phyloP scores from a whole-genome alignment of 2,888 invertebrate genomes.

The Tolmerus cingulatus region DNA sequence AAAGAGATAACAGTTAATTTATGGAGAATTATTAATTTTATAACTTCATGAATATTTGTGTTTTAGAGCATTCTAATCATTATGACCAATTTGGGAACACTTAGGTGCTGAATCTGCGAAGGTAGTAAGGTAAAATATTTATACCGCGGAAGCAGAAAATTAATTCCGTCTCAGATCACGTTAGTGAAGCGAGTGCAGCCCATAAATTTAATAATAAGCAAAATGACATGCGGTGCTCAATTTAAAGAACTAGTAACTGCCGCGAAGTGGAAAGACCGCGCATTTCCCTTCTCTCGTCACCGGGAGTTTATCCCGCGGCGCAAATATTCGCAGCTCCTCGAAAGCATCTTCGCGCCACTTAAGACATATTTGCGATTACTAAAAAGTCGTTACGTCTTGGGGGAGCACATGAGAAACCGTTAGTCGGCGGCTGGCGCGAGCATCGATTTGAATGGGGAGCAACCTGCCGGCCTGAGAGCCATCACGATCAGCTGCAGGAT shows the following conservation, averaged over 20 bases:
- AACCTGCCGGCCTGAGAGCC: slow-evolving; percentile 28
- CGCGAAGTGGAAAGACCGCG: not conserved
- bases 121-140: not conserved
- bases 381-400: slow-evolving; percentile 2
- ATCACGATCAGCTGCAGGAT: slow-evolving; percentile 12
- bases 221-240: not conserved
- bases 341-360: not conserved
- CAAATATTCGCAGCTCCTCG: not conserved
- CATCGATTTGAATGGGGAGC: slow-evolving; percentile 30
- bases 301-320: not conserved
- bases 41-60: not conserved
- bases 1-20: too few species aligned
- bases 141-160: not conserved
- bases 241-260: not conserved
- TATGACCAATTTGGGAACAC: not conserved
- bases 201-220: not conserved
- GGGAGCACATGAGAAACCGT: slow-evolving; percentile 25
- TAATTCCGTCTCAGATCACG: not conserved
- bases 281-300: not conserved
- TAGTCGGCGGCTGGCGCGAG: not conserved
- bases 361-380: not conserved
- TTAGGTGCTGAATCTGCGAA: not conserved
- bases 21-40: not conserved
- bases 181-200: not conserved
- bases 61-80: not conserved